Conservation (phyloP, 2,113 vertebrate species). For the Camelus dromedarius region DNA sequence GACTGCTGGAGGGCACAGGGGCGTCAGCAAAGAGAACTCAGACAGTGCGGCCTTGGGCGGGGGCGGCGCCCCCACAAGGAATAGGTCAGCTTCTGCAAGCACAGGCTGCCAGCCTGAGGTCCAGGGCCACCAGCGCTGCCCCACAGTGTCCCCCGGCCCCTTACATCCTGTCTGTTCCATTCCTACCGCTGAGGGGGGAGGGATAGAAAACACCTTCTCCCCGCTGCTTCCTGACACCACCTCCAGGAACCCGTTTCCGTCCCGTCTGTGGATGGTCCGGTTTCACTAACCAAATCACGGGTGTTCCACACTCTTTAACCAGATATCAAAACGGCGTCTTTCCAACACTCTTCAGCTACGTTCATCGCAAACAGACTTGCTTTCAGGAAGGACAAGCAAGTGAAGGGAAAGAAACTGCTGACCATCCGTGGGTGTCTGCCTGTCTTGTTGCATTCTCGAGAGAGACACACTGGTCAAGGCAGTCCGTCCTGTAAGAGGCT, state of each 20-base stretch:
- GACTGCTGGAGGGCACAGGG: neutral
- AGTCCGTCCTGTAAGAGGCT: neutral
- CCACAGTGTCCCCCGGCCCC: accelerated
- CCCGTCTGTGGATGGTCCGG: accelerated
- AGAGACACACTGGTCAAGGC: accelerated
- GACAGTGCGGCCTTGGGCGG: neutral
- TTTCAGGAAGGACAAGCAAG: neutral
- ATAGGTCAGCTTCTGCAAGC: neutral
- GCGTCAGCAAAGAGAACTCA: accelerated
- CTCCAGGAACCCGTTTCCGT: neutral
- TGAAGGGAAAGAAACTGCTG: accelerated
- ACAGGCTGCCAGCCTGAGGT: neutral
- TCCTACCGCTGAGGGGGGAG: neutral
- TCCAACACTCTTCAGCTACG: neutral
- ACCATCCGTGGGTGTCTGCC: accelerated
- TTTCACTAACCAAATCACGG: neutral
- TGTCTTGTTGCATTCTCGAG: neutral
- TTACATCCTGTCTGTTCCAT: no score
- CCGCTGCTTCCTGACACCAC: neutral
- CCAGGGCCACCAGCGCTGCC: accelerated
- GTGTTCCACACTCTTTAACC: neutral
- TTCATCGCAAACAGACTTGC: neutral
- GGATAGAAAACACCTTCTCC: no score
- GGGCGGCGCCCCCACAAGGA: accelerated
- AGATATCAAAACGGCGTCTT: neutral